Conservation (phyloP, 2,888 invertebrate species). For the Hemithea aestivaria region DNA sequence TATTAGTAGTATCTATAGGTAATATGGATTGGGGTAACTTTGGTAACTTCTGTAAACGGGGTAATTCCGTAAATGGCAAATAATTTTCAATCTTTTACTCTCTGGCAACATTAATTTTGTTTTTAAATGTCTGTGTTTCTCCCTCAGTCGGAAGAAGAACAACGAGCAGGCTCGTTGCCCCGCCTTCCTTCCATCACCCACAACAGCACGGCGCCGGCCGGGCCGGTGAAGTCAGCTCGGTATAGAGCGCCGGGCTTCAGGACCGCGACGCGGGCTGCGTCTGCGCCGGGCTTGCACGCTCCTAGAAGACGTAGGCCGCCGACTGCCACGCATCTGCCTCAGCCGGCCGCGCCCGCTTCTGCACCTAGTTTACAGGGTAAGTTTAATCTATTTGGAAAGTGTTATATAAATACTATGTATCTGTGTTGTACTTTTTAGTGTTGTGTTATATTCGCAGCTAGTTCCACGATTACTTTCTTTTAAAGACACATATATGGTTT, state of each 20-base stretch:
- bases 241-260: constrained; percentile 91
- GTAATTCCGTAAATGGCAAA: too few relatives aligned
- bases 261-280: constrained; percentile 86
- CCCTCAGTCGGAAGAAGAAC: constrained; percentile 79
- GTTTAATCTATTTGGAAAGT: constrained; percentile 44
- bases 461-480: too few relatives aligned
- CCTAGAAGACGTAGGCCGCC: constrained; percentile 79
- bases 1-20: too few relatives aligned
- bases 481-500: too few relatives aligned
- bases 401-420: too few relatives aligned
- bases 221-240: constrained; percentile 89
- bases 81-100: too few relatives aligned
- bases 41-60: too few relatives aligned
- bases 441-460: too few relatives aligned
- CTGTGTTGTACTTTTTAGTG: too few relatives aligned
- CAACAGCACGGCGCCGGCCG: constrained; percentile 74
- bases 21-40: too few relatives aligned
- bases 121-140: too few relatives aligned
- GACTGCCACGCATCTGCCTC: constrained; percentile 59
- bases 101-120: too few relatives aligned
- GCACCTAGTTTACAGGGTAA: constrained; percentile 80
- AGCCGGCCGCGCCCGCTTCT: constrained; percentile 64
- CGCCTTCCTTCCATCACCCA: constrained; percentile 80
- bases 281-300: constrained; percentile 87
- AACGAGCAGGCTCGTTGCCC: constrained; percentile 87